Evolutionary conservation across 2,797 vertebrate species (phyloP).

Genomic region (Sebastes oblongus): DNA sequence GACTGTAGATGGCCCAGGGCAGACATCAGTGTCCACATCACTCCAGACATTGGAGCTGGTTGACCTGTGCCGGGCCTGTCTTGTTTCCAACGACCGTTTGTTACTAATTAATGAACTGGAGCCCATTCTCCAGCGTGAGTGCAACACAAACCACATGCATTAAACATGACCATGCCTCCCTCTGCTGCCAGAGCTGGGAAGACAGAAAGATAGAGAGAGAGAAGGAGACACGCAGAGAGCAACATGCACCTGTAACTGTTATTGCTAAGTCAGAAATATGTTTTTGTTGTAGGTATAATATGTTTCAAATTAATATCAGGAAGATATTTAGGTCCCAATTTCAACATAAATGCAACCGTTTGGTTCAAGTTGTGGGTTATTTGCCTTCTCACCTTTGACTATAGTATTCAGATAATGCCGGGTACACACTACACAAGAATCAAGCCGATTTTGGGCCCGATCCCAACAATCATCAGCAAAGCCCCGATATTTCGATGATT

Average conservation of each 20-base stretch:
- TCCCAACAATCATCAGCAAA: too few relatives aligned
- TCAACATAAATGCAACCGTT: background rate
- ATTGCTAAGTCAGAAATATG: background rate
- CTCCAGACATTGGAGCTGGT: constrained; percentile 68
- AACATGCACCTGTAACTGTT: constrained; percentile 20
- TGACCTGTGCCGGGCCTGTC: constrained; percentile 78
- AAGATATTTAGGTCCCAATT: background rate
- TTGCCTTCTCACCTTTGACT: constrained; percentile 3
- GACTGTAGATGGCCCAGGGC: constrained; percentile 60
- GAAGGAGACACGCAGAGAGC: background rate
- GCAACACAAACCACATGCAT: constrained; percentile 83
- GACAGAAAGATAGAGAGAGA: constrained; percentile 57
- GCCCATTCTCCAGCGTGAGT: constrained; percentile 76
- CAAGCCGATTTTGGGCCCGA: too few relatives aligned
- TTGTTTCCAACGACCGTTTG: constrained; percentile 81
- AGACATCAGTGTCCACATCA: constrained; percentile 68
- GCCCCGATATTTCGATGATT: accelerated
- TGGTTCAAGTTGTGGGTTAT: background rate
- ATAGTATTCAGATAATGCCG: constrained; percentile 1
- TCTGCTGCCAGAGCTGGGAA: constrained; percentile 57
- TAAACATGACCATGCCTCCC: constrained; percentile 80
- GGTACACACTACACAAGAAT: too few relatives aligned
- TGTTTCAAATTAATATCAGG: background rate
- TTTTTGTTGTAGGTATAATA: too few relatives aligned
- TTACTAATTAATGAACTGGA: constrained; percentile 85